Base-by-base conservation (phyloP, 2,797 vertebrate genomes). In the Coranthus polyacanthus region DNA sequence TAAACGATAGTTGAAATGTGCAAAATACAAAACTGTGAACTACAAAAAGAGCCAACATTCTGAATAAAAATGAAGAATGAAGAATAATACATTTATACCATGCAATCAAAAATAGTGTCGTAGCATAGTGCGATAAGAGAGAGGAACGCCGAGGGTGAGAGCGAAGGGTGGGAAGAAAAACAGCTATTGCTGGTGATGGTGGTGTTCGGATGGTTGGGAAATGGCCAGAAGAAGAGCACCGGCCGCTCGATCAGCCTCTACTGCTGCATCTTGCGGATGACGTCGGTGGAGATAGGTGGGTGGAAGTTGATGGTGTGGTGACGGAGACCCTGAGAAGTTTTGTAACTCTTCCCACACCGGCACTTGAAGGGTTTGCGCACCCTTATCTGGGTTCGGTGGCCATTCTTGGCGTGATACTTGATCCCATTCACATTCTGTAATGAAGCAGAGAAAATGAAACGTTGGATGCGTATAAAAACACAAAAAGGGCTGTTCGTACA, bases 301-400 rank as follows among this genome's bases (percentile, higher is more conserved):
- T 99, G 98, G 92, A 98, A 98, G 88, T 97, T 98, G 94, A 99
- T 96, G 94, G 96, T 98, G 93, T 99, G 98, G 92, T 99, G 97
- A 81, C 97, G 95, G 88, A 99, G 97, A 87, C 98, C 97, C 96
- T 98, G 98, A 93, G 98, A 96, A 78, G 96, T 98, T 95, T 99
- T 99, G 95, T 99, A 99, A 94, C 97, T 99, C 95, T 99, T 99
- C 69, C 98, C 97, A 71, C 98, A 99, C 66, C 97, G 97, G 88
- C 98, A 99, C 88, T 99, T 99, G 89, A 98, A 99, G 62, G 97
- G 96, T 90, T 99, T 99, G 84, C 96, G 96, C 78, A 99, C 97
- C 13, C 97, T 95, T 85, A 99, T 97, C 92, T 99, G 97, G 12
- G 97, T 98, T 87, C 98, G 93, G 94, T 99, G 98, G 77, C 98